These are phyloP conservation scores for Copsychus sechellarum DNA, from an alignment of 2,113 vertebrate genomes.

Conservation along the genomic window DNA sequence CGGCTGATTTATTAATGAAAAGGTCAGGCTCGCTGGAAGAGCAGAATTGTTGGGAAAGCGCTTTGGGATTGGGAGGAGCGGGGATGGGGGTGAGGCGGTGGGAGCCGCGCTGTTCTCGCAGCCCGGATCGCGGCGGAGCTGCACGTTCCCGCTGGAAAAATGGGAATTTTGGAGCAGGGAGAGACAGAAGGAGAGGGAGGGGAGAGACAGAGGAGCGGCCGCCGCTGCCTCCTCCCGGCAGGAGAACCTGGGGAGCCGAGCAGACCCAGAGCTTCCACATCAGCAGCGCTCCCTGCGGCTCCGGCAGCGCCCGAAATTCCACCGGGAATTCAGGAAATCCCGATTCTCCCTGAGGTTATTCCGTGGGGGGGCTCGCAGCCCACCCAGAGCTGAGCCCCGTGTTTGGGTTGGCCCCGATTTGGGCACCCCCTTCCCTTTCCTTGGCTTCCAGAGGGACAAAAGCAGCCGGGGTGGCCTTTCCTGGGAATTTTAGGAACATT, in stretches of 20 bases:
- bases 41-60: not conserved
- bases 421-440: not conserved
- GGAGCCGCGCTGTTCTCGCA: not conserved
- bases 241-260: conserved; percentile 85
- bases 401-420: rapidly evolving
- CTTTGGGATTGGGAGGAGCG: not conserved
- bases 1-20: conserved; percentile 23
- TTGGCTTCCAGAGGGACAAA: not conserved
- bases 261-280: conserved; percentile 76
- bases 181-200: not conserved
- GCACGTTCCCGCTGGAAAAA: not conserved
- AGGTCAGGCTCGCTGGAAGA: not conserved
- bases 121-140: rapidly evolving
- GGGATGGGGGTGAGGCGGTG: not conserved
- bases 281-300: not conserved
- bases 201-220: not conserved
- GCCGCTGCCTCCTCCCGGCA: not conserved
- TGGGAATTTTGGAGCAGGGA: not conserved
- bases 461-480: not conserved
- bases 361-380: not conserved
- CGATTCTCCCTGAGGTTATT: not conserved
- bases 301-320: not conserved
- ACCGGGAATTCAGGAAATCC: not conserved
- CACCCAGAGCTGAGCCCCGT: not conserved
- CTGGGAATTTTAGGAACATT: rapidly evolving